Percentiles rank a stretch among this genome's conserved stretches.
phyloP scores from a whole-genome alignment of 92 coral and sea anemone species.

The Micromussa lordhowensis region DNA sequence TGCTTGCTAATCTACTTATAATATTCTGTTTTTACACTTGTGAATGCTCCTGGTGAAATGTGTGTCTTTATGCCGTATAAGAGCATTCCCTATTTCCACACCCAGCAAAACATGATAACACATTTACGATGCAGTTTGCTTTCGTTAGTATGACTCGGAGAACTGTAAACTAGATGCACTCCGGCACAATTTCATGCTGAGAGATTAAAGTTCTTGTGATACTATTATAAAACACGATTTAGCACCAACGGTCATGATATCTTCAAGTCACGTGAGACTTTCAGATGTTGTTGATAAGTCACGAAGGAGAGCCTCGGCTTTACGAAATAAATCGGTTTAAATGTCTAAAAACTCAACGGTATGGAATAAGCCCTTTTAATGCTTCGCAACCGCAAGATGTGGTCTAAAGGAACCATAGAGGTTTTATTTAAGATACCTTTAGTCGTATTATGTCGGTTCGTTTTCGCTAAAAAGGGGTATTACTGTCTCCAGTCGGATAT shows the following conservation, averaged over 20 bases:
- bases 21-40: background rate
- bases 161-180: background rate
- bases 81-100: slow-evolving; percentile 2
- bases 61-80: background rate
- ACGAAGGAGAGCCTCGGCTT: background rate
- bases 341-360: slow-evolving; percentile 26
- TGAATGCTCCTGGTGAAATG: slow-evolving; percentile 11
- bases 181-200: background rate
- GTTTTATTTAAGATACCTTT: background rate
- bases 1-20: slow-evolving; percentile 47
- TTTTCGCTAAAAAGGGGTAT: background rate
- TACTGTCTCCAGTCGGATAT: too few relatives aligned
- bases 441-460: background rate
- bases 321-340: slow-evolving; percentile 8
- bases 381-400: background rate
- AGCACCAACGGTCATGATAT: background rate
- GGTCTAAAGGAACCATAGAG: background rate
- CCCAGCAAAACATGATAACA: background rate
- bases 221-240: slow-evolving; percentile 16
- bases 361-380: slow-evolving; percentile 4
- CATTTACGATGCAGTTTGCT: background rate
- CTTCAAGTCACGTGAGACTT: slow-evolving; percentile 3
- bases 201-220: background rate
- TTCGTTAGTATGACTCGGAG: background rate
- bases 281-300: slow-evolving; percentile 5